Evolutionary conservation across 2,797 vertebrate genomes (phyloP).

Genomic region (Arvicola amphibius): DNA sequence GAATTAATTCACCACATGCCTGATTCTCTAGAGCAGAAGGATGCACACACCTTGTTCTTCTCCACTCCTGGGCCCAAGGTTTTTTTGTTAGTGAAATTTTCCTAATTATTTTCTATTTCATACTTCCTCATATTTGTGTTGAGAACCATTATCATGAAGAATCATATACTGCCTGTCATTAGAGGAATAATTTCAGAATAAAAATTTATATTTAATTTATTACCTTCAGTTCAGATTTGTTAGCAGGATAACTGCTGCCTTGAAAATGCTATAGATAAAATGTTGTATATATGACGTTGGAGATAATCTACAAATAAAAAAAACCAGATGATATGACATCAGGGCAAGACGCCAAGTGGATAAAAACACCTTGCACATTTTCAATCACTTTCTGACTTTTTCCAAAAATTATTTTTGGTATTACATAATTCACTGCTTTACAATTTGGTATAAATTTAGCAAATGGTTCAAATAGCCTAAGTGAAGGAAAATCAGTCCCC

Average conservation of each 20-base stretch:
- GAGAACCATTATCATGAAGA: background rate
- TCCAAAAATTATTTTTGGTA: conserved; percentile 25
- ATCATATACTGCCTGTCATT: background rate
- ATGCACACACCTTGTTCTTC: background rate
- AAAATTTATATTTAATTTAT: background rate
- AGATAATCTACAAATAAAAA: background rate
- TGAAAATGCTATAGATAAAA: background rate
- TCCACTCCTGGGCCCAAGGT: background rate
- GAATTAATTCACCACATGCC: background rate
- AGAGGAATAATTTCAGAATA: background rate
- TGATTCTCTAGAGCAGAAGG: background rate
- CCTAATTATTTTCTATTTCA: background rate
- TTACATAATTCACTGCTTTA: background rate
- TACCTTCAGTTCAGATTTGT: background rate
- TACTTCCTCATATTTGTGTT: background rate
- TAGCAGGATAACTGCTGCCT: background rate
- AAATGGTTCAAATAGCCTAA: conserved; percentile 28
- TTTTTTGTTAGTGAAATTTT: background rate
- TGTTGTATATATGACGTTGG: background rate
- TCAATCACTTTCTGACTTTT: background rate
- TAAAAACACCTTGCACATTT: background rate
- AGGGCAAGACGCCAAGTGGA: background rate
- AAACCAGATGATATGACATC: background rate
- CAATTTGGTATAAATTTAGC: background rate
- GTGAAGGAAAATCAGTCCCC: background rate